Percentiles rank a stretch among this genome's conserved stretches.
Conservation (phyloP, 2,888 invertebrate species). For the Stenotaenia linearis region DNA sequence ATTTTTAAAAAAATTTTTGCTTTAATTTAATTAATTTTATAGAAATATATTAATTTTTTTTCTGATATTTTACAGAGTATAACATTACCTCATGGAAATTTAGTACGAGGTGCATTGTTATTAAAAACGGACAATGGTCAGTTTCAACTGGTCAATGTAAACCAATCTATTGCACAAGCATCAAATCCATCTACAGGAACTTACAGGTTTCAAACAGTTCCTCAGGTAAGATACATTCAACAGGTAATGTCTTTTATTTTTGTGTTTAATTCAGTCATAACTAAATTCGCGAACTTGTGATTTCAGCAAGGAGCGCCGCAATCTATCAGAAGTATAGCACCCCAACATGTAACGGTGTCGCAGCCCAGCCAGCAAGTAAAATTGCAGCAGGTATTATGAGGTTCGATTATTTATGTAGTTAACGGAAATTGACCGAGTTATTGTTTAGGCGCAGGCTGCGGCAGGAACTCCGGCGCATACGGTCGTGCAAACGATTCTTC, state of each 20-base stretch:
- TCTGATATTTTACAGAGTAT: conserved; percentile 36
- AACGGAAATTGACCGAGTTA: not conserved
- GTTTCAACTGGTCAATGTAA: conserved; percentile 84
- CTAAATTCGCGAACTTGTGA: not conserved
- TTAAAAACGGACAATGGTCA: conserved; percentile 96
- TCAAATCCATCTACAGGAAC: conserved; percentile 42
- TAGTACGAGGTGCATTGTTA: conserved; percentile 77
- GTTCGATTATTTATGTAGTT: not conserved
- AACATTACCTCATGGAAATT: conserved; percentile 69
- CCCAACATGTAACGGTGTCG: conserved; percentile 38
- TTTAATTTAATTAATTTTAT: conserved; percentile 19
- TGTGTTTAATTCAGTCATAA: not conserved
- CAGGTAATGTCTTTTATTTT: not conserved
- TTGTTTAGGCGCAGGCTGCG: not conserved
- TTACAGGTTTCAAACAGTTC: conserved; percentile 78
- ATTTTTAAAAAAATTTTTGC: conserved; percentile 4
- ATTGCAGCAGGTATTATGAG: conserved; percentile 35
- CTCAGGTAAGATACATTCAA: conserved; percentile 44
- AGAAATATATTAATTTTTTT: conserved; percentile 36
- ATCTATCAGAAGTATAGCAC: conserved; percentile 37
- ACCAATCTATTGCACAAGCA: conserved; percentile 55
- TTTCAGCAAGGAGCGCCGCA: conserved; percentile 27
- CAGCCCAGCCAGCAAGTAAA: conserved; percentile 36
- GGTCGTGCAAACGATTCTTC: conserved; percentile 17
- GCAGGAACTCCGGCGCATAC: conserved; percentile 11